Evolutionary conservation across 2,797 vertebrate species (phyloP), one percentile per base, ranked within the genome.

Genomic region (Danio kyathit): DNA sequence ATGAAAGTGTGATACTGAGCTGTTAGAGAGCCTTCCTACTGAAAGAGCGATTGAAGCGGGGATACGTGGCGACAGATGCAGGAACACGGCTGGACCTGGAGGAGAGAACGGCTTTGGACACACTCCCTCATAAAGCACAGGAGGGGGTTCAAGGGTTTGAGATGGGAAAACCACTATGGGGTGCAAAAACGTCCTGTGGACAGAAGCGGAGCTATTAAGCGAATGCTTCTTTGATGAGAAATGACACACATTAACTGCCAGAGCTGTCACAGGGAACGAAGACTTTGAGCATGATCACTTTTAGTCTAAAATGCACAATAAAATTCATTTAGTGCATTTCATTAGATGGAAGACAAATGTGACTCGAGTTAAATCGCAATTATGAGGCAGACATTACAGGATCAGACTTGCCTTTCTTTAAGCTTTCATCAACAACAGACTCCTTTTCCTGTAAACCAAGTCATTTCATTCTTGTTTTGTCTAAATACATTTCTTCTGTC

Each of bases 1-100:
- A 97, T 97, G 95, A 92, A 95, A 94, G 93, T 90, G 90, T 92
- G 93, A 94, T 78, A 89, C 89, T 80, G 57, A 90, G 94, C 95
- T 94, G 95, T 93, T 96, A 92, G 90, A 88, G 92, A 92, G 91
- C 87, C 94, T 89, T 93, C 89, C 88, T 84, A 87, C 87, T 79
- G 93, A 86, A 87, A 92, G 93, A 94, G 91, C 92, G 93, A 92
- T 92, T 90, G 93, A 93, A 94, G 92, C 88, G 87, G 87, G 93
- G 94, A 95, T 94, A 92, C 91, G 91, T 93, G 90, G 84, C 54
- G 94, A 96, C 89, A 90, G 92, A 94, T 91, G 44, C 77, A 74
- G 51, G 72, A 82, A 61, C 86, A 78, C 63, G 82, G 84, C 83
- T 0, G 8, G 86, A 79, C 82, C 78, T 78, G 29, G 80, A 43